These are phyloP conservation scores for Smutsia gigantea DNA, from an alignment of 2,797 vertebrate species.

Conservation along the genomic window DNA sequence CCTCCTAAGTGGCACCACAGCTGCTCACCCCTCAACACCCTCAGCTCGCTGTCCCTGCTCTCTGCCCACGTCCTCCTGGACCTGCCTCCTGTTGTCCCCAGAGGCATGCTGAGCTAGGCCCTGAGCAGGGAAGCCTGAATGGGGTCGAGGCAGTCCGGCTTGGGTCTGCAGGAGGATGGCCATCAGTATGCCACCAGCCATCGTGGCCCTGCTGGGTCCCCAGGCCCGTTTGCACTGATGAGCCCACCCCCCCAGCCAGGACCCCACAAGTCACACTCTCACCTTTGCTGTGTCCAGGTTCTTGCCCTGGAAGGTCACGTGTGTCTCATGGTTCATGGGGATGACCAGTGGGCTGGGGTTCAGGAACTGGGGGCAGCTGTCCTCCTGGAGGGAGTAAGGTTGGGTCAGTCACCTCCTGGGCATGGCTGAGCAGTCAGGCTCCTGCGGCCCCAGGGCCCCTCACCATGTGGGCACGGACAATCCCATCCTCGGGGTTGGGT, in stretches of 20 bases:
- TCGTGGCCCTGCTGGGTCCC: background rate
- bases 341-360: constrained; percentile 85
- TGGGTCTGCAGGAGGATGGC: fast-evolving
- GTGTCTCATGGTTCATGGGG: constrained; percentile 86
- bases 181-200: fast-evolving
- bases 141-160: background rate
- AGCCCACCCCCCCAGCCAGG: background rate
- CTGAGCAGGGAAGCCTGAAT: background rate
- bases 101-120: background rate
- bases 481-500: constrained; percentile 68
- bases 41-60: fast-evolving
- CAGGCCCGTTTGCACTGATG: background rate
- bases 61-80: fast-evolving
- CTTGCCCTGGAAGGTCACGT: constrained; percentile 85
- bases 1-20: too few relatives aligned
- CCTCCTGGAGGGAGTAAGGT: constrained; percentile 83
- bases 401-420: background rate
- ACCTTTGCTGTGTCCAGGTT: constrained; percentile 82
- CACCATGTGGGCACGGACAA: constrained; percentile 93
- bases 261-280: background rate
- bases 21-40: fast-evolving
- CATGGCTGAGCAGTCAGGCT: fast-evolving
- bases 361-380: constrained; percentile 88
- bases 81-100: background rate
- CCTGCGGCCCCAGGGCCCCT: fast-evolving